phyloP scores from a whole-genome alignment of 2,113 vertebrate species.

The Stomatorhinus ivindoensis region DNA sequence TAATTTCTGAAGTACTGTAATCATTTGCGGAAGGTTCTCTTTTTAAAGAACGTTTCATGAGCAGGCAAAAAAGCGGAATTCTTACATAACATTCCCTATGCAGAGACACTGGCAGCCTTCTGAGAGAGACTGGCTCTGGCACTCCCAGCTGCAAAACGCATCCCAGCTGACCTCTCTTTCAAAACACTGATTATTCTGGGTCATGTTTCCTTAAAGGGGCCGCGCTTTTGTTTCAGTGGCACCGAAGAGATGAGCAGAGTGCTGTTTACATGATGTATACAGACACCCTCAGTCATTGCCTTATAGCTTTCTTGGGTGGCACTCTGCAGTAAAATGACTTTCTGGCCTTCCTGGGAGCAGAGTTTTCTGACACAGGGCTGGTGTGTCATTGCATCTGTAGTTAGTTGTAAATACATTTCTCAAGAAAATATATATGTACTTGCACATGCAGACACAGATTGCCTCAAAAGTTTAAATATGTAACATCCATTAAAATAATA shows the following conservation, averaged over 20 bases:
- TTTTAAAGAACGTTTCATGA: background rate
- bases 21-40: background rate
- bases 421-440: background rate
- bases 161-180: conserved; percentile 40
- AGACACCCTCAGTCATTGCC: background rate
- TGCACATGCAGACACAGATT: background rate
- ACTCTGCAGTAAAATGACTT: background rate
- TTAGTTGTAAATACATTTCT: background rate
- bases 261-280: conserved; percentile 26
- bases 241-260: conserved; percentile 5
- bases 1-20: background rate
- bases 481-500: background rate
- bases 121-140: conserved; percentile 8
- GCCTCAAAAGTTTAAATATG: background rate
- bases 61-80: background rate
- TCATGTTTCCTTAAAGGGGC: conserved; percentile 49
- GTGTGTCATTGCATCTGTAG: background rate
- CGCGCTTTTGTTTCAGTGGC: conserved; percentile 39
- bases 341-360: background rate
- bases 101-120: conserved; percentile 32
- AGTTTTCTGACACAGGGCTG: background rate
- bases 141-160: conserved; percentile 35
- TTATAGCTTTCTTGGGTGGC: background rate
- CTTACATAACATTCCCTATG: conserved; percentile 16
- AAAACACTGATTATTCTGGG: conserved; percentile 51